Percentiles rank a stretch among this genome's conserved stretches.
These are phyloP conservation scores for Malurus leucopterus DNA, from an alignment of 2,797 vertebrate species.

Conservation along the genomic window DNA sequence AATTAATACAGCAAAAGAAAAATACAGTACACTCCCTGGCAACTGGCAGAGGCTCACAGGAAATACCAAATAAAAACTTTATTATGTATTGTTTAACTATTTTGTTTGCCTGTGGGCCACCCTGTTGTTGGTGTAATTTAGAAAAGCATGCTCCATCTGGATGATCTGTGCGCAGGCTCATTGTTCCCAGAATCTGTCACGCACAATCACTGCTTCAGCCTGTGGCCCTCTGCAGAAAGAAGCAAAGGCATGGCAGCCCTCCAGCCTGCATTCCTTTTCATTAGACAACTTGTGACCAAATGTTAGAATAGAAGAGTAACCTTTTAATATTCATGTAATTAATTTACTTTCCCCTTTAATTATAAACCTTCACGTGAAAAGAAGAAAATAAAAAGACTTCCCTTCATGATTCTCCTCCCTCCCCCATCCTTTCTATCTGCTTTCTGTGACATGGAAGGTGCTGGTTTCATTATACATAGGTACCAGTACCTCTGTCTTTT, in stretches of 20 bases:
- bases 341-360: conserved; percentile 74
- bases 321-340: conserved; percentile 82
- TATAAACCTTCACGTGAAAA: conserved; percentile 63
- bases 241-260: conserved; percentile 72
- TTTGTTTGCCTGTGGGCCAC: conserved; percentile 79
- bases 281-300: conserved; percentile 80
- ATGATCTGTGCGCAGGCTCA: conserved; percentile 84
- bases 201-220: conserved; percentile 85
- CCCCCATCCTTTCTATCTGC: conserved; percentile 37
- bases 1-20: conserved; percentile 80
- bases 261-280: conserved; percentile 76
- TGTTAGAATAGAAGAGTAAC: conserved; percentile 78
- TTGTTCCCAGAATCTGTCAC: conserved; percentile 87
- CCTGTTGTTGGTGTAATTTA: conserved; percentile 74
- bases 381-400: conserved; percentile 44
- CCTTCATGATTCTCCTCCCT: conserved; percentile 33
- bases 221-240: conserved; percentile 73
- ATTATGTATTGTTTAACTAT: conserved; percentile 80
- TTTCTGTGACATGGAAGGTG: conserved; percentile 39
- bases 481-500: background rate
- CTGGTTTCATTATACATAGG: conserved; percentile 3
- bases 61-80: conserved; percentile 85
- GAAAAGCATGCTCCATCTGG: conserved; percentile 79
- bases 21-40: conserved; percentile 78
- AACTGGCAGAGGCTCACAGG: conserved; percentile 78